Conservation (phyloP, 2,888 invertebrate species). For the Drosophila vallismaia region DNA sequence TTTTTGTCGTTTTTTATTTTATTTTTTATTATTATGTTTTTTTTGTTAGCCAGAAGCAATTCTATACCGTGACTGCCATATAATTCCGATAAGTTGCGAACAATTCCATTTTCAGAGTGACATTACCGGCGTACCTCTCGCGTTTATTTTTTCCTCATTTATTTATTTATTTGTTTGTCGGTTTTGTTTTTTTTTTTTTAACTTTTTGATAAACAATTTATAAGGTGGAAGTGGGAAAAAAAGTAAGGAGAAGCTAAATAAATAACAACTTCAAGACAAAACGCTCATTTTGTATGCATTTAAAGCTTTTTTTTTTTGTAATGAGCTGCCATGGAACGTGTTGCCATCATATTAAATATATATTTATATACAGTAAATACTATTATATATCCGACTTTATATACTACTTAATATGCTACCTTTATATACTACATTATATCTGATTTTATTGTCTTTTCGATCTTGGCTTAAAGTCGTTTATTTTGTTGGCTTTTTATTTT, state of each 20-base stretch:
- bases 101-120: conserved; percentile 20
- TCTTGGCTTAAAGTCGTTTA: conserved; percentile 1
- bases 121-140: not conserved
- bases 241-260: conserved; percentile 35
- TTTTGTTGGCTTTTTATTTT: conserved; percentile 31
- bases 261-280: conserved; percentile 64
- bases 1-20: not conserved
- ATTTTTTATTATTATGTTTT: not conserved
- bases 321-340: conserved; percentile 46
- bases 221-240: conserved; percentile 1
- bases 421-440: too few species aligned
- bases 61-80: conserved; percentile 18
- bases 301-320: conserved; percentile 66
- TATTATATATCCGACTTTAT: not conserved
- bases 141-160: too few species aligned
- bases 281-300: conserved; percentile 80
- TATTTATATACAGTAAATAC: not conserved
- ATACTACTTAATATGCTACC: too few species aligned
- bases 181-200: not conserved
- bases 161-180: too few species aligned
- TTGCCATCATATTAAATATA: conserved; percentile 2
- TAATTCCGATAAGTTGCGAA: conserved; percentile 21
- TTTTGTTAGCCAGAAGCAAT: conserved; percentile 27
- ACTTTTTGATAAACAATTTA: conserved; percentile 27
- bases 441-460: too few species aligned